Conservation (phyloP, 2,888 invertebrate species). For the Diplazon laetatorius region DNA sequence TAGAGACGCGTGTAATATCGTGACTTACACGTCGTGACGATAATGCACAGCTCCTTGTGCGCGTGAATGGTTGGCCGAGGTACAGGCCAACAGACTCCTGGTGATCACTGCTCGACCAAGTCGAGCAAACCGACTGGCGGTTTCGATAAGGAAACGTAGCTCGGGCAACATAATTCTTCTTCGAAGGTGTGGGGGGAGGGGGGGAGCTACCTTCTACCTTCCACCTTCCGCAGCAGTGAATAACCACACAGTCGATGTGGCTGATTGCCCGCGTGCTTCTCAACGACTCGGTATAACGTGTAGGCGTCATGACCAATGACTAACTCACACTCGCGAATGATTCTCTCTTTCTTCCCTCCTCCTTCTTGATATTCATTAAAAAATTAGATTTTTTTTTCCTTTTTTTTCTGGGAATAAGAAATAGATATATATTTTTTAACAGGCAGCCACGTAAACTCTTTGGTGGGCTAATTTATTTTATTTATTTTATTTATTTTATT, state of each 20-base stretch:
- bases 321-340: constrained; percentile 43
- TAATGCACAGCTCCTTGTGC: constrained; percentile 38
- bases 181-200: too few species aligned
- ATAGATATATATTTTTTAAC: background rate
- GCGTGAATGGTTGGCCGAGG: constrained; percentile 5
- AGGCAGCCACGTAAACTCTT: constrained; percentile 45
- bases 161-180: constrained; percentile 60
- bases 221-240: constrained; percentile 35
- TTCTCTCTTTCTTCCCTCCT: constrained; percentile 37
- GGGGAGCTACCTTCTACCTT: too few species aligned
- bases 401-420: too few species aligned
- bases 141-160: constrained; percentile 61
- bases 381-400: too few species aligned
- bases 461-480: constrained; percentile 36
- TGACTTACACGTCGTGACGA: constrained; percentile 20
- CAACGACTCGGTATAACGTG: constrained; percentile 51
- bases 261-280: constrained; percentile 57
- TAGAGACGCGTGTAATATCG: background rate
- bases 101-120: constrained; percentile 23
- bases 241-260: constrained; percentile 39
- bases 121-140: constrained; percentile 36
- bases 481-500: constrained; percentile 55
- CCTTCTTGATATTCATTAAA: constrained; percentile 39
- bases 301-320: constrained; percentile 60
- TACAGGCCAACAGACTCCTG: too few species aligned